Evolutionary conservation across 2,888 invertebrate genomes (phyloP).

Genomic region (Diarsia rubi): DNA sequence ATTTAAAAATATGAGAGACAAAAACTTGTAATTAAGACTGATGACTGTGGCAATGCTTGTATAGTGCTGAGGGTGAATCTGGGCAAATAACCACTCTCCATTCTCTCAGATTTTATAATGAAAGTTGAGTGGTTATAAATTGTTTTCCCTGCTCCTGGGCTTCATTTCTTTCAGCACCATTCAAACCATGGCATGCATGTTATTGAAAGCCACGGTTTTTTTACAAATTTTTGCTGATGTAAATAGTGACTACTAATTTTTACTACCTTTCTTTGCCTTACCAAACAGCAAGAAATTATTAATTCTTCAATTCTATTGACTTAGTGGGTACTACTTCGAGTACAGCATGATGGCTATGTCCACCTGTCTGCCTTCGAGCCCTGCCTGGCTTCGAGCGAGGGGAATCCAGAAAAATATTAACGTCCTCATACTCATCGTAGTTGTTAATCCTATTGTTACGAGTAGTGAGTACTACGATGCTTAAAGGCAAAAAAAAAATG

Average conservation of each 20-base stretch:
- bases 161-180: background rate
- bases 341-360: too few species aligned
- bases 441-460: background rate
- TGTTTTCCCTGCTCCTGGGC: background rate
- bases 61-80: background rate
- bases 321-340: too few species aligned
- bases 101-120: background rate
- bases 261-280: too few species aligned
- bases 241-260: background rate
- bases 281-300: too few species aligned
- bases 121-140: background rate
- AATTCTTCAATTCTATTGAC: too few species aligned
- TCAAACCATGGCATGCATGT: background rate
- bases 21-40: background rate
- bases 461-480: background rate
- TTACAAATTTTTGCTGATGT: background rate
- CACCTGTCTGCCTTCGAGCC: too few species aligned
- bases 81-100: background rate
- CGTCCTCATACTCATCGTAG: background rate
- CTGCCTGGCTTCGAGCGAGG: background rate
- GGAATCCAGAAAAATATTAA: background rate
- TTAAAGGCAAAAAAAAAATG: background rate
- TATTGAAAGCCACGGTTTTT: background rate
- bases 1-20: background rate
- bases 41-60: background rate